phyloP scores from a whole-genome alignment of 1,140 invertebrate genomes.

The Platyscapa corneri region DNA sequence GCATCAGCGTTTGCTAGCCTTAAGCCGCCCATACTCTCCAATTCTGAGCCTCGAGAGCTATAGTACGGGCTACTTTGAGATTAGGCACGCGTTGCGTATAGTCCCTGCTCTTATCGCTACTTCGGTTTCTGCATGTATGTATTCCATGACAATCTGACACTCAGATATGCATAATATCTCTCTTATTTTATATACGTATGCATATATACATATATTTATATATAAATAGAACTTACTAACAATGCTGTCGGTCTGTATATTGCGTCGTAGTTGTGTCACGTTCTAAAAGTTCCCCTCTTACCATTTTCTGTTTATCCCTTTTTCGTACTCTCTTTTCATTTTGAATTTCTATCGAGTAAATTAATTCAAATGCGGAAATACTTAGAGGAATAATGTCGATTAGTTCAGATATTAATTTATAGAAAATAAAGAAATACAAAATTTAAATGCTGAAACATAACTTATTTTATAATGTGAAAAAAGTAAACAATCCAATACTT shows the following conservation, averaged over 20 bases:
- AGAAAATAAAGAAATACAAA: not conserved
- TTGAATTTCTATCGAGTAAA: not conserved
- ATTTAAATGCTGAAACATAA: not conserved
- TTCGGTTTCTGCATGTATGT: not conserved
- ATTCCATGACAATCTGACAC: not conserved
- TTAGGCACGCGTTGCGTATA: constrained; percentile 48
- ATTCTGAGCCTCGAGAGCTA: not conserved
- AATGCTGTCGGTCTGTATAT: not conserved
- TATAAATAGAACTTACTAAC: not conserved
- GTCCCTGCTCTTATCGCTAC: constrained; percentile 21
- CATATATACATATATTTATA: too few species aligned
- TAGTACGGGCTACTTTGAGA: constrained; percentile 31
- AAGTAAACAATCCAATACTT: not conserved
- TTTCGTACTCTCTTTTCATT: not conserved
- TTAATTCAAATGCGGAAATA: not conserved
- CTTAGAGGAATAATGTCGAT: not conserved
- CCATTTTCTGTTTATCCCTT: not conserved
- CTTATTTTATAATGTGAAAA: not conserved
- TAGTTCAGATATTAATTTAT: not conserved
- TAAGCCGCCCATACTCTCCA: not conserved
- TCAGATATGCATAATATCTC: not conserved
- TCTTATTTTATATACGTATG: not conserved
- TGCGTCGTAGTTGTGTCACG: not conserved
- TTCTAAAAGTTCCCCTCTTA: not conserved
- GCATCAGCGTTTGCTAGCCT: constrained; percentile 40